These are phyloP conservation scores for Cygnus buccinator DNA, from an alignment of 2,113 vertebrate species.

Conservation along the genomic window DNA sequence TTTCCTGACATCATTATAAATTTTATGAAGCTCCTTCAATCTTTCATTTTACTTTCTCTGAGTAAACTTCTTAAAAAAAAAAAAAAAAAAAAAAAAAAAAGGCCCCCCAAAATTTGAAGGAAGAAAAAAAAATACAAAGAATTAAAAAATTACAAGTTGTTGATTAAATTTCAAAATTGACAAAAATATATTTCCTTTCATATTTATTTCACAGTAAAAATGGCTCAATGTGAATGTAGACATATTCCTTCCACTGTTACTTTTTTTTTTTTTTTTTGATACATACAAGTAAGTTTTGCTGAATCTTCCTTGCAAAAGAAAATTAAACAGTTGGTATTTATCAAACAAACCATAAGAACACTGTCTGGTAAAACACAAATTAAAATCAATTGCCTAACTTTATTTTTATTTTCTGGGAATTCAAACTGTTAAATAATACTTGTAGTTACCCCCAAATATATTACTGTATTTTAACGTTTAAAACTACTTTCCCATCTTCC, in stretches of 20 bases:
- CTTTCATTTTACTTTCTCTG: not conserved
- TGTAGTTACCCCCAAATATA: too few relatives aligned
- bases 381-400: not conserved
- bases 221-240: not conserved
- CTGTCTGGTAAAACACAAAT: not conserved
- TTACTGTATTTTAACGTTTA: too few relatives aligned
- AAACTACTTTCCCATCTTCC: not conserved
- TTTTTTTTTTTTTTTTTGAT: not conserved
- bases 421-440: too few relatives aligned
- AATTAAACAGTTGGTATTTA: slow-evolving; percentile 21
- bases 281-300: not conserved
- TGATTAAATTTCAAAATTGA: not conserved
- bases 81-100: not conserved
- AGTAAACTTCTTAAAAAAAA: not conserved
- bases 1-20: not conserved
- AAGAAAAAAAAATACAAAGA: not conserved
- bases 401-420: too few relatives aligned
- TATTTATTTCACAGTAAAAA: not conserved
- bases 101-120: accelerated
- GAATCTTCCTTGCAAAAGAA: not conserved
- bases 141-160: not conserved
- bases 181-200: not conserved
- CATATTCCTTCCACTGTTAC: not conserved
- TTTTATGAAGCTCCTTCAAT: not conserved
- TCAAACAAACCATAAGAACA: not conserved